Evolutionary conservation across 2,888 invertebrate species (phyloP).

Genomic region (Diloba caeruleocephala): DNA sequence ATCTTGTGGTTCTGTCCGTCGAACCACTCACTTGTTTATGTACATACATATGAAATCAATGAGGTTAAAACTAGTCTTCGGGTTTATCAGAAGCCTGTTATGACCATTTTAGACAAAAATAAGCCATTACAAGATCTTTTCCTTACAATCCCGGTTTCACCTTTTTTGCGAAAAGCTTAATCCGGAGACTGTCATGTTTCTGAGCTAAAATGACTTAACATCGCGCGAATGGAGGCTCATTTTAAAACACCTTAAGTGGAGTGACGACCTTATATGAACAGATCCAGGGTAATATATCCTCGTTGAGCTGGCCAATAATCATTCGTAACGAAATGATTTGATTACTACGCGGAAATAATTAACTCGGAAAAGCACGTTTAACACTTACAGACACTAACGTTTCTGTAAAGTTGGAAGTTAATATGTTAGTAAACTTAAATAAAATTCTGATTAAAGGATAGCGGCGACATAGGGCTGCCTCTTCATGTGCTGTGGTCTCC

Average conservation of each 20-base stretch:
- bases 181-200: slow-evolving; percentile 34
- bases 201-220: slow-evolving; percentile 41
- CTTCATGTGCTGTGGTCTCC: no score
- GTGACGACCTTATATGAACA: slow-evolving; percentile 26
- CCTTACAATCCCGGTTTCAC: slow-evolving; percentile 12
- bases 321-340: slow-evolving; percentile 27
- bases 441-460: not conserved
- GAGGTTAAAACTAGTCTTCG: not conserved
- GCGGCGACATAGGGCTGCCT: no score
- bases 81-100: not conserved
- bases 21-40: not conserved
- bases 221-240: slow-evolving; percentile 21
- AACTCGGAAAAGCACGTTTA: not conserved
- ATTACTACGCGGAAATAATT: slow-evolving; percentile 5
- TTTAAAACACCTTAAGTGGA: slow-evolving; percentile 33
- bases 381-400: not conserved
- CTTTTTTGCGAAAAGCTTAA: slow-evolving; percentile 27
- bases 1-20: not conserved
- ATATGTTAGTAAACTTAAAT: not conserved
- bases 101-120: slow-evolving; percentile 32
- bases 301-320: slow-evolving; percentile 27
- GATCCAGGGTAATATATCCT: slow-evolving; percentile 23
- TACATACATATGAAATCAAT: not conserved
- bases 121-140: slow-evolving; percentile 28
- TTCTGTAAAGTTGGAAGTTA: not conserved